Conservation (phyloP, 2,797 vertebrate genomes). For the Pantherophis vulpinus region DNA sequence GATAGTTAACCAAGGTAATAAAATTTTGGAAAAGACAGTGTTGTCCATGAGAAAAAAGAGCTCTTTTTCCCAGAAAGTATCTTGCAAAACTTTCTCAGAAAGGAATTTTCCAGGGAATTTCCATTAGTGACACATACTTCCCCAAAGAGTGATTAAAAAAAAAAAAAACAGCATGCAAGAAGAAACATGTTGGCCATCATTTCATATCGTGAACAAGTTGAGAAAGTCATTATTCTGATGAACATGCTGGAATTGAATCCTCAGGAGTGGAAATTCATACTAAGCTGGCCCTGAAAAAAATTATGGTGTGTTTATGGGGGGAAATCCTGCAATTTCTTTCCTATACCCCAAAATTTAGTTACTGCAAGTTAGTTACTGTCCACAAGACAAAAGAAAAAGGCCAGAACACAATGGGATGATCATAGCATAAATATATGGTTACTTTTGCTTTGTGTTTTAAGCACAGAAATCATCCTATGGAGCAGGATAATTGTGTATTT, state of each 20-base stretch:
- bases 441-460: background rate
- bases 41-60: background rate
- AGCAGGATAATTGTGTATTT: background rate
- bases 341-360: background rate
- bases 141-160: background rate
- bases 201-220: background rate
- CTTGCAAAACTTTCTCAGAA: background rate
- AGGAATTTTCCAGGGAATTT: background rate
- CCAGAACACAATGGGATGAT: background rate
- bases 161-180: background rate
- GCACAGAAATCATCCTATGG: background rate
- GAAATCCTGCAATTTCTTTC: background rate
- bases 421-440: background rate
- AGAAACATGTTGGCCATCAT: background rate
- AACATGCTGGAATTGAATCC: background rate
- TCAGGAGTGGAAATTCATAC: background rate
- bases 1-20: background rate
- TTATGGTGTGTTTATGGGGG: fast-evolving
- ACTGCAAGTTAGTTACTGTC: background rate
- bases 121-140: background rate
- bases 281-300: background rate
- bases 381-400: background rate
- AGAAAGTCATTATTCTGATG: background rate
- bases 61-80: background rate
- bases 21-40: background rate